Percentiles rank a stretch among this genome's conserved stretches.
These are phyloP conservation scores for Agrenia bidenticulata DNA, from an alignment of 2,888 invertebrate genomes.

Conservation along the genomic window DNA sequence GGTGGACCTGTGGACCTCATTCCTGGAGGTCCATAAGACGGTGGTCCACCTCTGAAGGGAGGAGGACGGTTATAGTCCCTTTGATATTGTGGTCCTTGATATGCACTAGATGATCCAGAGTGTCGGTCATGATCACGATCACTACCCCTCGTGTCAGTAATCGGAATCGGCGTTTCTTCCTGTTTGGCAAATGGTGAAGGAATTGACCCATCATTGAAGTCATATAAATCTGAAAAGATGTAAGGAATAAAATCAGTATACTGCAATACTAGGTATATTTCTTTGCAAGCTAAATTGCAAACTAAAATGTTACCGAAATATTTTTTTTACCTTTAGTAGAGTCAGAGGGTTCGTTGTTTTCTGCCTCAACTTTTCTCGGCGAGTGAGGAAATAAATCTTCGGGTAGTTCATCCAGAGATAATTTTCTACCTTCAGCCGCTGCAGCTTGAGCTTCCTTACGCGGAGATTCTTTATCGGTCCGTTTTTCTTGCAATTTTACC, in stretches of 20 bases:
- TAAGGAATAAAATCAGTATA: not conserved
- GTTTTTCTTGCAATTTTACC: slow-evolving; percentile 32
- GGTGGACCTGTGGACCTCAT: not conserved
- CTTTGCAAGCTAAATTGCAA: too few species aligned
- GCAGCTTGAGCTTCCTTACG: slow-evolving; percentile 22
- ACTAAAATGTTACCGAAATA: too few species aligned
- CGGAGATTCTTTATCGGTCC: slow-evolving; percentile 16
- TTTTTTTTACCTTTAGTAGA: slow-evolving; percentile 26
- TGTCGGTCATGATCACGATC: not conserved
- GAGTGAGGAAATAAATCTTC: slow-evolving; percentile 52
- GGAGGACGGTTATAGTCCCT: slow-evolving; percentile 17
- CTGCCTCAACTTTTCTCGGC: slow-evolving; percentile 46
- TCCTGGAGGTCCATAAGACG: slow-evolving; percentile 17
- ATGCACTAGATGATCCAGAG: not conserved
- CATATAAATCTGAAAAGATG: slow-evolving; percentile 45
- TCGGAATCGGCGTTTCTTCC: not conserved
- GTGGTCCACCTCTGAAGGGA: slow-evolving; percentile 18
- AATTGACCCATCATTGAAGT: slow-evolving; percentile 51
- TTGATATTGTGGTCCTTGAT: not conserved
- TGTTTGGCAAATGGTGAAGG: slow-evolving; percentile 47
- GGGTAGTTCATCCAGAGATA: slow-evolving; percentile 49
- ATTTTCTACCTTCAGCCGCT: slow-evolving; percentile 27
- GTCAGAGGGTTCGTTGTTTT: too few species aligned
- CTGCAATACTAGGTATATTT: not conserved
- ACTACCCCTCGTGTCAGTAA: not conserved